Base-by-base conservation (phyloP, 2,113 vertebrate genomes). In the Nycticorax nycticorax region DNA sequence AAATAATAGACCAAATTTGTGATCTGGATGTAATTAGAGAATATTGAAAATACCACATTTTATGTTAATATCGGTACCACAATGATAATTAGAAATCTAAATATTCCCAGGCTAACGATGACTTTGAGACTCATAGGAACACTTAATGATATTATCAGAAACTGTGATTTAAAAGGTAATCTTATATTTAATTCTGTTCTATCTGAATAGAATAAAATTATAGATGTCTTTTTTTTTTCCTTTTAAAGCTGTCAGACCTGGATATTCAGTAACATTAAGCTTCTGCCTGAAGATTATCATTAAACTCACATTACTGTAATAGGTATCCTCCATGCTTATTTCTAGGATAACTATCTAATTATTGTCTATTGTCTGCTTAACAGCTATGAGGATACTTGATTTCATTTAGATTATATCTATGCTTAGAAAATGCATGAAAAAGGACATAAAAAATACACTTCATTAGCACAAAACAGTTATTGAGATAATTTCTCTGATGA, bases 261-360 rank as follows among this genome's bases (percentile, higher is more conserved):
- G 26, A 60, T 88, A 74, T 91, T 84, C 52, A 86, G 27, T 67
- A 72, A 39, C 64, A 84, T 86, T 86, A 88, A 88, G 66, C 37
- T 94, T 76, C 50, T 88, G 7, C 63, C 72, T 92, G 68, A 88
- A 73, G 75, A 68, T 63, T 92, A 77, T 86, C 67, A 75, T 96
- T 93, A 96, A 92, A 86, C 26, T 88, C 55, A 23, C 52, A 64
- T 96, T 96, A 77, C 33, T 43, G 8, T 84, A 88, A 84, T 77
- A 88, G 72, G n/a, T 71, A 48, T 93, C 17, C 30, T 92, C 64
- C 64, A 8, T 80, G 52, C 56, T 60, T 94, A 55, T 92, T 96
- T 95, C 47, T 81, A 56, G 79, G 52, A 56, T 91, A 86, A 56
- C 37, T 78, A 45, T 89, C 69, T 87, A 68, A 85, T 89, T 67